Evolutionary conservation across 1,140 invertebrate species (phyloP), one percentile per base, ranked within the genome.

Genomic region (Himalopsyche phryganea): DNA sequence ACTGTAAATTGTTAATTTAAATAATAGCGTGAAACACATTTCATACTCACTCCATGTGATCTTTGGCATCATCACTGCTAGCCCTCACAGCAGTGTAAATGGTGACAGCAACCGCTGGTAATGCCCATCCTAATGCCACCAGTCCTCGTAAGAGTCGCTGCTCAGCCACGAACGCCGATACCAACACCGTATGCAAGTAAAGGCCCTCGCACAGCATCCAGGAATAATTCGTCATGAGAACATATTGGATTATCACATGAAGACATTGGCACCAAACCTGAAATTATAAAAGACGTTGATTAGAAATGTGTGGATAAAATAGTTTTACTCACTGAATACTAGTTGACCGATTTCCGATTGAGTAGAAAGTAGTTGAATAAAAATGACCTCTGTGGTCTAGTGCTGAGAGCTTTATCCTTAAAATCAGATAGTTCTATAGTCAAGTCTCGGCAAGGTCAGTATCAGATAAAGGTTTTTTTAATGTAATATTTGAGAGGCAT

Each of bases 201-300:
- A 97, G 82, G 0, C 94, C 94, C 74, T 95, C 92, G 71, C 91
- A 92, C 53, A 95, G 80, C 90, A 93, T 94, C 94, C 95, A 98
- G 55, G 92, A 89, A 75, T 97, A 97, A 78, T 93, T 97, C 52
- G 90, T 91, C 23, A 96, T 79, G 44, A 96, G 80, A 62, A 92
- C 92, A 72, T 94, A 96, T 67, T 95, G 90, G 9, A 94, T 83
- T 10, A 91, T 67, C 2, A 94, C 83, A 76, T 96, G 91, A 0
- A 97, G 75, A 0, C 84, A 73, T 60, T 88, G 87, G 69, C 95
- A 98, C 73, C 85, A 85, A 1, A 82, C 69, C 85, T 95, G 83
- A 19, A 72, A 73, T 1, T 58, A 53, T 20, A 44, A 28, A 28
- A 2, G n/a, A n/a, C n/a, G n/a, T n/a, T n/a, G n/a, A n/a, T n/a